These are phyloP conservation scores for Dolichomitus sp. DNA, from an alignment of 2,888 invertebrate genomes.

Conservation along the genomic window DNA sequence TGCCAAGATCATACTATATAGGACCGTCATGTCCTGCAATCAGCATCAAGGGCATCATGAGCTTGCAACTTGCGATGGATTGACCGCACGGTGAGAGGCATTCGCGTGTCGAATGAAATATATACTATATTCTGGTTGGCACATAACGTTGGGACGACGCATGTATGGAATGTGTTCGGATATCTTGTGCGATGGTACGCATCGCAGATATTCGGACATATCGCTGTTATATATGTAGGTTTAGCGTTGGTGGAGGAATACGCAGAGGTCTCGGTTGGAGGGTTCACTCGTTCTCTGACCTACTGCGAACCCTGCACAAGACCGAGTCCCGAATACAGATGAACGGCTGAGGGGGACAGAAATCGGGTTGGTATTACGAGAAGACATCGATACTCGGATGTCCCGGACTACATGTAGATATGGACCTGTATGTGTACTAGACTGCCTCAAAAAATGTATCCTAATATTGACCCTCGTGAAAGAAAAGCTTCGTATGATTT, in stretches of 20 bases:
- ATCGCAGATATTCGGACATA: neutral
- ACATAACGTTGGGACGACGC: neutral
- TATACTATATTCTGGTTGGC: neutral
- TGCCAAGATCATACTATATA: slow-evolving; percentile 35
- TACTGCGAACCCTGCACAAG: neutral
- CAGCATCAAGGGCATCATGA: slow-evolving; percentile 22
- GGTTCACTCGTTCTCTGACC: neutral
- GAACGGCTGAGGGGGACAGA: slow-evolving; percentile 10
- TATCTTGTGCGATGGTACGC: neutral
- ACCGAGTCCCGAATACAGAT: slow-evolving; percentile 44
- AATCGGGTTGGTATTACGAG: neutral
- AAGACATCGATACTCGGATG: slow-evolving; percentile 40
- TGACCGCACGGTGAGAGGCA: neutral
- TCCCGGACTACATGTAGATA: slow-evolving; percentile 14
- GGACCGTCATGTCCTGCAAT: neutral
- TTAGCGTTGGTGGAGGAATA: neutral
- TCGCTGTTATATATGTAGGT: too few species aligned
- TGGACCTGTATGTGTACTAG: neutral
- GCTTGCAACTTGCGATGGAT: slow-evolving; percentile 18
- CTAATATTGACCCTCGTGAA: too few species aligned
- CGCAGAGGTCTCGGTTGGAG: slow-evolving; percentile 11
- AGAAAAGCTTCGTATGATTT: too few species aligned
- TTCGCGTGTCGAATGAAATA: slow-evolving; percentile 1
- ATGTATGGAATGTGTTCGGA: neutral
- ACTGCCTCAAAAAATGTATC: too few species aligned